These are phyloP conservation scores for Dasyornis broadbenti DNA, from an alignment of 2,113 vertebrate genomes.

Conservation along the genomic window DNA sequence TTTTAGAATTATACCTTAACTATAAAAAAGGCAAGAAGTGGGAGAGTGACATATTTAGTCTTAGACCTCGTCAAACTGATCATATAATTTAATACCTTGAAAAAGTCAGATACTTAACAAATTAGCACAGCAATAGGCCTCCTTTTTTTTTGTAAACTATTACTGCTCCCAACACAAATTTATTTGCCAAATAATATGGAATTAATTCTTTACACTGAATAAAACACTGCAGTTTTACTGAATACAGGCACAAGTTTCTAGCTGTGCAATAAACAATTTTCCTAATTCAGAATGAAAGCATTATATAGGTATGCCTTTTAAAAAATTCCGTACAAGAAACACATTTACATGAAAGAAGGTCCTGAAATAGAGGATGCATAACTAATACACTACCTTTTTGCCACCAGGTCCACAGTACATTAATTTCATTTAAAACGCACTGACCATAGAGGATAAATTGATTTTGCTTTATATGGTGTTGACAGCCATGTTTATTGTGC, in stretches of 20 bases:
- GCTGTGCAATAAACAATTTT: not conserved
- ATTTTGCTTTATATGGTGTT: slow-evolving; percentile 98
- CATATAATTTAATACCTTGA: not conserved
- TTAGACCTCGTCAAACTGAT: not conserved
- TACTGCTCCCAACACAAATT: not conserved
- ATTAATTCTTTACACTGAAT: not conserved
- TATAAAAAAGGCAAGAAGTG: not conserved
- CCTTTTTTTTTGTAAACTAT: not conserved
- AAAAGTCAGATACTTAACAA: slow-evolving; percentile 37
- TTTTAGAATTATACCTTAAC: not conserved
- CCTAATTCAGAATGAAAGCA: not conserved
- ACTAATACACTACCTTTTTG: slow-evolving; percentile 88
- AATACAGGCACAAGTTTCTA: not conserved
- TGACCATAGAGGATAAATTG: slow-evolving; percentile 98
- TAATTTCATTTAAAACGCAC: slow-evolving; percentile 99
- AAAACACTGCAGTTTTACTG: not conserved
- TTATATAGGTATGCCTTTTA: not conserved
- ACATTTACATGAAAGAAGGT: slow-evolving; percentile 52
- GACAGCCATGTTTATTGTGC: slow-evolving; percentile 99
- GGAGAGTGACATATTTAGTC: not conserved
- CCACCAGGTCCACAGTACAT: slow-evolving; percentile 89
- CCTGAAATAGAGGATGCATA: slow-evolving; percentile 74
- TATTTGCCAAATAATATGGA: slow-evolving; percentile 1
- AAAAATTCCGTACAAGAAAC: not conserved
- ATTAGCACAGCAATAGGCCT: slow-evolving; percentile 15